Evolutionary conservation across 2,113 vertebrate genomes (phyloP).

Genomic region (Mionectes macconnelli): DNA sequence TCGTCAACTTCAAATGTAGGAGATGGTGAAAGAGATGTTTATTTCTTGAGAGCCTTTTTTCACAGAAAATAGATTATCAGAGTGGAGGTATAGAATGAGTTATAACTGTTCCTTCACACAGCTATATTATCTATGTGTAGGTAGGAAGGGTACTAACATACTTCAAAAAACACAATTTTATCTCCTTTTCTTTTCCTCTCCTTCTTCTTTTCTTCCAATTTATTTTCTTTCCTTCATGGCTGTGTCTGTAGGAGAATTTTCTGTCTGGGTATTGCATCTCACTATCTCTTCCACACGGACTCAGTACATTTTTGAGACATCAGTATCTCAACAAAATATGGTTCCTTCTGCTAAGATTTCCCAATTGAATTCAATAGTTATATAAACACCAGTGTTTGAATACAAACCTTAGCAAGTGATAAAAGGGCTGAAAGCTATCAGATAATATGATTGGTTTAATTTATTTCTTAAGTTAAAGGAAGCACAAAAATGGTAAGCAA

Average conservation of each 20-base stretch:
- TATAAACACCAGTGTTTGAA: not conserved
- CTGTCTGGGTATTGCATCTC: not conserved
- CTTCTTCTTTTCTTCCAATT: not conserved
- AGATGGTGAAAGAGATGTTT: not conserved
- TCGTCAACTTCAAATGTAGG: not conserved
- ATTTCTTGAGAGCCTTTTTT: not conserved
- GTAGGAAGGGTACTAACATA: not conserved
- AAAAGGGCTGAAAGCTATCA: not conserved
- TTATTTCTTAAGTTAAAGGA: not conserved
- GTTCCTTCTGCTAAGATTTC: not conserved
- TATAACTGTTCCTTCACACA: not conserved
- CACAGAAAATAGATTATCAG: not conserved
- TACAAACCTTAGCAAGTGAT: not conserved
- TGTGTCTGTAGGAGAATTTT: not conserved
- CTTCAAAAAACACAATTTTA: not conserved
- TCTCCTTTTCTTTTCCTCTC: not conserved
- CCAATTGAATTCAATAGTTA: not conserved
- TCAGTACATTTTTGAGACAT: not conserved
- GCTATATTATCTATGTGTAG: not conserved
- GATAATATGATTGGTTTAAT: not conserved
- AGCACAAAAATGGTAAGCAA: not conserved
- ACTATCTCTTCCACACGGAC: not conserved
- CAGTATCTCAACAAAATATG: not conserved
- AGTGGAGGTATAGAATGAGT: not conserved
- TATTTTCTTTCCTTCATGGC: not conserved